Evolutionary conservation across 2,113 vertebrate species (phyloP).

Genomic region (Balaenoptera acutorostrata): DNA sequence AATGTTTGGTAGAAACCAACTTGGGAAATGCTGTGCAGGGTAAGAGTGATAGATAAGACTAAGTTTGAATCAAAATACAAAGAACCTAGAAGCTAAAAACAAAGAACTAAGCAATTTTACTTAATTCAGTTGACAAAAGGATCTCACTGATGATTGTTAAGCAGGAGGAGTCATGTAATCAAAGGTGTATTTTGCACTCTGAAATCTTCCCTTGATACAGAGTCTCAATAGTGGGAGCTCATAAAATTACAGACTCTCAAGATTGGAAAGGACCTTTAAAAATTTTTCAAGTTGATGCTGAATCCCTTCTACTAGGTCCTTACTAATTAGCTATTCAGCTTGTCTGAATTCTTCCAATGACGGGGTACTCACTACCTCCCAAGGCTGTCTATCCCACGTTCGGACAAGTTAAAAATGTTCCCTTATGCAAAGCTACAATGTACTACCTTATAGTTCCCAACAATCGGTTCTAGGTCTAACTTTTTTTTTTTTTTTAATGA

Average conservation of each 20-base stretch:
- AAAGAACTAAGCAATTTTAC: conserved; percentile 22
- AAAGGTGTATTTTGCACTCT: not conserved
- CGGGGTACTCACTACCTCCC: not conserved
- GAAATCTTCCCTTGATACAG: not conserved
- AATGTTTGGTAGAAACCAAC: not conserved
- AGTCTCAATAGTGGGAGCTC: not conserved
- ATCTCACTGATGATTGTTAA: not conserved
- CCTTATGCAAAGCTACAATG: not conserved
- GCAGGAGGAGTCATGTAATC: not conserved
- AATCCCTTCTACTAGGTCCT: not conserved
- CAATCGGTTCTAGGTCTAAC: not conserved
- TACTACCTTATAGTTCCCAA: not conserved
- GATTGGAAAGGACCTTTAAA: conserved; percentile 10
- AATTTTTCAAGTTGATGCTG: not conserved
- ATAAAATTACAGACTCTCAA: conserved; percentile 19
- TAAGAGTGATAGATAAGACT: not conserved
- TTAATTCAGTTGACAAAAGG: conserved; percentile 4
- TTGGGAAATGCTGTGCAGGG: not conserved
- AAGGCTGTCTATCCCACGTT: not conserved
- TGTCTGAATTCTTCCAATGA: not conserved
- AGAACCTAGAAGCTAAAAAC: not conserved
- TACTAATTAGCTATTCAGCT: not conserved
- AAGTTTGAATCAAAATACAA: conserved; percentile 25
- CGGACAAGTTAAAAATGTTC: not conserved
- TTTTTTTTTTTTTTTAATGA: too few relatives aligned